Evolutionary conservation across 2,888 invertebrate species (phyloP), one percentile per base, ranked within the genome.

Genomic region (Eilema caniola): DNA sequence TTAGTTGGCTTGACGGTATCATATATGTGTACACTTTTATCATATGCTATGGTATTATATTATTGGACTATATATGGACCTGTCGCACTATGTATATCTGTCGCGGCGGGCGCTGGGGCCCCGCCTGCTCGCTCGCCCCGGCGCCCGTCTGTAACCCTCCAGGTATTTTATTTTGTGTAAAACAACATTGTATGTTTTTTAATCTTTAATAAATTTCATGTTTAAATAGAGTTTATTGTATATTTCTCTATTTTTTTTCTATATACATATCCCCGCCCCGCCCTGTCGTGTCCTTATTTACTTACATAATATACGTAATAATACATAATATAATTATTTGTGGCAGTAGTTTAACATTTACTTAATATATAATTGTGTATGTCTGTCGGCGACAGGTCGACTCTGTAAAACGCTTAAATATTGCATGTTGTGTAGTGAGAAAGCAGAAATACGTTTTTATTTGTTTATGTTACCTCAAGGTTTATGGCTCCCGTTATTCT

Each of bases 141-240:
- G 86, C 84, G 82, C 87, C 85, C 82, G 84, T 80, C 82, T 83
- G 68, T 78, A 78, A 89, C 90, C 93, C 93, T 93, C 92, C 94
- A 93, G 92, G 91, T 93, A 95, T 94, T 93, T 94, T 93, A 92
- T 95, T 95, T 95, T 94, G 93, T 94, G 93, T 94, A 95, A 93
- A 93, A 92, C 90, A 90, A 83, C 92, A 93, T 91, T 95, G 95
- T 95, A 95, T 95, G 94, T 94, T 95, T 95, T 65, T 93, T 92
- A 89, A 93, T 92, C 93, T 93, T 94, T 93, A 95, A 95, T 95
- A 95, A 95, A 95, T 92, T 95, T 94, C 94, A 94, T 93, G 94
- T 94, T 95, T 94, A 93, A 93, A 95, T 95, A 95, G 92, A 91
- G 88, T 94, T 92, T 95, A 94, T 94, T 88, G 94, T 95, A 95